Conservation (phyloP, 2,797 vertebrate genomes). For the Gallinago solitaria region DNA sequence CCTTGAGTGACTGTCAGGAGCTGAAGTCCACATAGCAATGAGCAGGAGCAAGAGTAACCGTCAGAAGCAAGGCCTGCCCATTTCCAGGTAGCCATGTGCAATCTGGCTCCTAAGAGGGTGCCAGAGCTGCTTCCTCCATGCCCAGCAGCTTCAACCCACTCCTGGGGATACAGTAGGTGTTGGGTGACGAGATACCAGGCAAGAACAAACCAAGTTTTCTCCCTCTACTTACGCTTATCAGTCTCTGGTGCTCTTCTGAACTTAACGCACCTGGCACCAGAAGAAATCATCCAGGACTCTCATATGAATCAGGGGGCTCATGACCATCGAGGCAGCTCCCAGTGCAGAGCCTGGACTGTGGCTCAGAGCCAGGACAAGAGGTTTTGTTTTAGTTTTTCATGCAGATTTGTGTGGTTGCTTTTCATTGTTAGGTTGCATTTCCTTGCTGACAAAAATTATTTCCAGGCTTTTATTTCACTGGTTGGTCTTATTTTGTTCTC, state of each 20-base stretch:
- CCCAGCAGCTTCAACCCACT: neutral
- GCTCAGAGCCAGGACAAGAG: neutral
- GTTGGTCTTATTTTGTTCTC: neutral
- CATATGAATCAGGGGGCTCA: neutral
- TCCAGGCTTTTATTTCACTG: neutral
- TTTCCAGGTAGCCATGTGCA: neutral
- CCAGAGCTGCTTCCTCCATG: neutral
- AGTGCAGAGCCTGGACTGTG: neutral
- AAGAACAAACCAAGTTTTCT: neutral
- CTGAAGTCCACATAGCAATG: neutral
- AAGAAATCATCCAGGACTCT: neutral
- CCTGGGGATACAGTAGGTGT: neutral
- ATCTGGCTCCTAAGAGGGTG: neutral
- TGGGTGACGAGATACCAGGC: neutral
- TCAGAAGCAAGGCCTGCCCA: neutral
- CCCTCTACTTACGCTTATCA: neutral
- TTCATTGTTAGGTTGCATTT: neutral
- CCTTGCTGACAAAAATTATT: neutral
- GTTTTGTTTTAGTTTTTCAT: neutral
- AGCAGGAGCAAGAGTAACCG: neutral
- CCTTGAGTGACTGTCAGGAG: neutral
- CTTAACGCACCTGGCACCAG: neutral
- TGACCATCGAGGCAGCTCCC: neutral
- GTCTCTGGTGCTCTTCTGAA: neutral
- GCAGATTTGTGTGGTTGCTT: neutral